phyloP scores from a whole-genome alignment of 92 coral and sea anemone genomes.

The Muricea muricata region DNA sequence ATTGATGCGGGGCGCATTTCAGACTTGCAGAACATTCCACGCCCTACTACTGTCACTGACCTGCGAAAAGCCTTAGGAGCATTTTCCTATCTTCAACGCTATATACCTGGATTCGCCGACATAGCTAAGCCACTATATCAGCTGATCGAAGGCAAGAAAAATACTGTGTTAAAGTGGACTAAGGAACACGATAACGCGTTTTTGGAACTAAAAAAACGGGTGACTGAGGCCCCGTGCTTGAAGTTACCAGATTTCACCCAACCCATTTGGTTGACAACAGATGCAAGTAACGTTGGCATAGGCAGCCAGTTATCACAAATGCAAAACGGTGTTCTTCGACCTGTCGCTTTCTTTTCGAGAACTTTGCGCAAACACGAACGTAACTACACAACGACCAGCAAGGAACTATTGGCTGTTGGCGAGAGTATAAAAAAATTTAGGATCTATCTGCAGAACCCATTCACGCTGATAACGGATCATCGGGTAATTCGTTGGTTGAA shows the following conservation, averaged over 20 bases:
- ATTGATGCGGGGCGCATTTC: background rate
- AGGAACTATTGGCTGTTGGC: background rate
- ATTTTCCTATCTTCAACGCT: too few relatives aligned
- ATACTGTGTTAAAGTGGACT: too few relatives aligned
- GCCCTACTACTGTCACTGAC: conserved; percentile 1
- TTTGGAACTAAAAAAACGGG: background rate
- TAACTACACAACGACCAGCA: too few relatives aligned
- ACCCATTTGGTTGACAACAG: conserved; percentile 13
- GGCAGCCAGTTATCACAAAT: too few relatives aligned
- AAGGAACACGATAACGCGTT: background rate
- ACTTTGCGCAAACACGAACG: too few relatives aligned
- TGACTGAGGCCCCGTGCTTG: conserved; percentile 13
- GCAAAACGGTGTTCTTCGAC: too few relatives aligned
- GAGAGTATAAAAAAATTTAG: conserved; percentile 1
- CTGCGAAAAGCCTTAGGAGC: background rate
- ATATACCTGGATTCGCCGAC: conserved; percentile 1
- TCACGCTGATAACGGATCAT: conserved; percentile 12
- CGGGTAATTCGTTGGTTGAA: conserved; percentile 1
- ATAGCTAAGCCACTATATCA: background rate
- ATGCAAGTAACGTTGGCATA: too few relatives aligned
- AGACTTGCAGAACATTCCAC: background rate
- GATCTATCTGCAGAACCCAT: conserved; percentile 5
- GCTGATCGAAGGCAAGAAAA: background rate
- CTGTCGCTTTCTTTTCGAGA: too few relatives aligned
- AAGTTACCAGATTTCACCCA: conserved; percentile 33